Evolutionary conservation across 2,113 vertebrate species (phyloP).

Genomic region (Tautogolabrus adspersus): DNA sequence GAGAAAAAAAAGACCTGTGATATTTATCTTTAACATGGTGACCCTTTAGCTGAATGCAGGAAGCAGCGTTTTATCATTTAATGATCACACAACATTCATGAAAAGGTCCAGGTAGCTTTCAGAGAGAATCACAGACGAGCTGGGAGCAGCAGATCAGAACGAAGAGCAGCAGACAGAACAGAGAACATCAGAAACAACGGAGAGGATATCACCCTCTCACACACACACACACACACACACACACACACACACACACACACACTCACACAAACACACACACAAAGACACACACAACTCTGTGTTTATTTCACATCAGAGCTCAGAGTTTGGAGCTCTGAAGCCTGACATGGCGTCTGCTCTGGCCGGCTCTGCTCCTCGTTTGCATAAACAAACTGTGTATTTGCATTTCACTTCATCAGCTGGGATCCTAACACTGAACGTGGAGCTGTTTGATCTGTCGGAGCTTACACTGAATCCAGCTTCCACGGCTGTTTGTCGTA

Average conservation of each 20-base stretch:
- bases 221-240: slow-evolving; percentile 19
- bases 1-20: slow-evolving; percentile 21
- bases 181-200: slow-evolving; percentile 58
- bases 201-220: slow-evolving; percentile 51
- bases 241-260: slow-evolving; percentile 8
- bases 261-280: slow-evolving; percentile 23
- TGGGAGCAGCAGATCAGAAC: slow-evolving; percentile 58
- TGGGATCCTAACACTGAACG: slow-evolving; percentile 19
- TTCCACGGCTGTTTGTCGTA: slow-evolving; percentile 22
- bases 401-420: slow-evolving; percentile 60
- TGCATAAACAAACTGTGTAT: slow-evolving; percentile 62
- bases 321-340: slow-evolving; percentile 28
- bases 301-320: slow-evolving; percentile 35
- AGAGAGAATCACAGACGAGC: slow-evolving; percentile 53
- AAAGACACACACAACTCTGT: slow-evolving; percentile 8
- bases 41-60: slow-evolving; percentile 42
- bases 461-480: slow-evolving; percentile 22
- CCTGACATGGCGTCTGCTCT: slow-evolving; percentile 38
- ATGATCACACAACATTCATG: slow-evolving; percentile 44
- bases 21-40: slow-evolving; percentile 35
- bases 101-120: slow-evolving; percentile 49
- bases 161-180: slow-evolving; percentile 66
- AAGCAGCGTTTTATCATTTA: slow-evolving; percentile 22
- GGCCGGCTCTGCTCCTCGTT: slow-evolving; percentile 42
- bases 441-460: slow-evolving; percentile 40